Conservation (phyloP, 2,888 invertebrate genomes). For the Stenichneumon culpator region DNA sequence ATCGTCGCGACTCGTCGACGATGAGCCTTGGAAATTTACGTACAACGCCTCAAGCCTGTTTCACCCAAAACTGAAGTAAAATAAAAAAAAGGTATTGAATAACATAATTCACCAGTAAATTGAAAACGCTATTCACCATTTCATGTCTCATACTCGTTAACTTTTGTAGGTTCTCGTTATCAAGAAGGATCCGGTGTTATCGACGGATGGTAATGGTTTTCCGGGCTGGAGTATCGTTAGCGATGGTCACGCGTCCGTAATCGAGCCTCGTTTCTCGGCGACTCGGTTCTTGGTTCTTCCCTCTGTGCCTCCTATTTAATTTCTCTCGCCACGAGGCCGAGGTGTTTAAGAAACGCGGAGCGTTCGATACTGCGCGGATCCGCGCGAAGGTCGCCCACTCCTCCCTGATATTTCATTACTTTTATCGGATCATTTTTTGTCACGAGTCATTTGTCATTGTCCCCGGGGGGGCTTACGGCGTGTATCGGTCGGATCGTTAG, state of each 20-base stretch:
- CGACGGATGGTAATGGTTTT: slow-evolving; percentile 38
- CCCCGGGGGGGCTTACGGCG: not conserved
- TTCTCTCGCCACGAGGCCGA: not conserved
- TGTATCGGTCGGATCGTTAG: slow-evolving; percentile 1
- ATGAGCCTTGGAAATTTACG: slow-evolving; percentile 1
- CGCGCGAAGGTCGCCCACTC: slow-evolving; percentile 26
- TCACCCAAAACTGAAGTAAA: not conserved
- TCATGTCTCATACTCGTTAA: not conserved
- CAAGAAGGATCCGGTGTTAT: slow-evolving; percentile 16
- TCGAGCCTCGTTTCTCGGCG: slow-evolving; percentile 44
- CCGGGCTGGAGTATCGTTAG: slow-evolving; percentile 43
- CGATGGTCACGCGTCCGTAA: slow-evolving; percentile 63
- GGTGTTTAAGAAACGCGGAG: slow-evolving; percentile 25
- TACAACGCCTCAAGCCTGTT: not conserved
- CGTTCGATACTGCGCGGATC: slow-evolving; percentile 19
- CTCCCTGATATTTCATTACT: slow-evolving; percentile 24
- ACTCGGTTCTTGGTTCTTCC: not conserved
- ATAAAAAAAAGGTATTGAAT: not conserved
- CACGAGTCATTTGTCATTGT: slow-evolving; percentile 53
- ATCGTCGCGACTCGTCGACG: slow-evolving; percentile 24
- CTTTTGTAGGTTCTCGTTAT: slow-evolving; percentile 34
- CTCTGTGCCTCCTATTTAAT: not conserved
- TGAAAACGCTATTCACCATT: not conserved
- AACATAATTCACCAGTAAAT: not conserved
- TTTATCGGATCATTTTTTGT: slow-evolving; percentile 57